Conservation (phyloP, 2,113 vertebrate species). For the Psilopogon haemacephalus region DNA sequence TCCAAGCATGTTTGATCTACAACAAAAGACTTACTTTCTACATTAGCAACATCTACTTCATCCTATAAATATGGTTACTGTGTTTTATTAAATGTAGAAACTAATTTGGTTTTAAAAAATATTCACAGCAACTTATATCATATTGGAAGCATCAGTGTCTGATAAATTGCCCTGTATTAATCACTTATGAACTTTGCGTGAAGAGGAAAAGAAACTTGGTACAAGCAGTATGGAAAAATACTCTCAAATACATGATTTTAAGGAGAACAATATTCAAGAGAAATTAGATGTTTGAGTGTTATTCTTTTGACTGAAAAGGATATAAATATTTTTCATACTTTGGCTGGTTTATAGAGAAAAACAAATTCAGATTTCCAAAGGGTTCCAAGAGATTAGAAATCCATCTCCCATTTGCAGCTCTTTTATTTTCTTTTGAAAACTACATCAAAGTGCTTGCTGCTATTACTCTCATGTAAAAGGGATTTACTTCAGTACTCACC, state of each 20-base stretch:
- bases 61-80: slow-evolving; percentile 7
- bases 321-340: neutral
- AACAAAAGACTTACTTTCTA: neutral
- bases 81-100: neutral
- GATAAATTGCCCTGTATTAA: neutral
- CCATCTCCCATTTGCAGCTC: neutral
- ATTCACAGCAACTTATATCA: neutral
- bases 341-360: neutral
- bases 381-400: neutral
- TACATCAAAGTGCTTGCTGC: neutral
- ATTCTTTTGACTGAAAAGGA: neutral
- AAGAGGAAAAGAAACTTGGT: neutral
- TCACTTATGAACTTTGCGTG: neutral
- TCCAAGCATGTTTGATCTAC: neutral
- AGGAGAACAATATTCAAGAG: neutral
- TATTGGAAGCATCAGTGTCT: neutral
- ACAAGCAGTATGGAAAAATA: neutral
- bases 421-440: neutral
- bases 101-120: neutral
- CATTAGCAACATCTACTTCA: neutral
- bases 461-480: neutral
- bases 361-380: slow-evolving; percentile 9
- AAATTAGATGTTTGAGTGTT: neutral
- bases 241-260: neutral
- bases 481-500: neutral